Evolutionary conservation across 2,888 invertebrate species (phyloP), one percentile per base, ranked within the genome.

Genomic region (Napeogenes sylphis): DNA sequence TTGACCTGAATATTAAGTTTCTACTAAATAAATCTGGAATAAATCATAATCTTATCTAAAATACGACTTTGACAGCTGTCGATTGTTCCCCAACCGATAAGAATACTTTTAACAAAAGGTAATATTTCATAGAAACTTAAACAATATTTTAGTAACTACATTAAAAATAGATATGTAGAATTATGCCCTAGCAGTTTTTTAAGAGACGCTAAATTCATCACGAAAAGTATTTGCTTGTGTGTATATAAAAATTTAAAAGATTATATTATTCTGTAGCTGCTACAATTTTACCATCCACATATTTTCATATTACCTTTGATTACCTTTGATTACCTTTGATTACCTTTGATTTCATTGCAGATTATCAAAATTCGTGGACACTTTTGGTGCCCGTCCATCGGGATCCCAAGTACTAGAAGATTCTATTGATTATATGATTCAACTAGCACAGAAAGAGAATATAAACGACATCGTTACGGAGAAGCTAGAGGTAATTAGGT

Each of bases 381-480:
- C 82, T 55, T 95, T 94, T 80, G 95, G 95, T 0, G 85, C 92
- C 58, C 67, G 95, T 57, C 86, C 93, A 21, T 88, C 93, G 0
- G 95, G 95, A 0, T 91, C 94, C 0, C 75, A 91, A 65, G 86
- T 81, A 56, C 84, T 95, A 56, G 95, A 95, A 79, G 77, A 92
- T 35, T 88, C 94, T 2, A 95, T 95, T 64, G 93, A 95, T 80
- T 94, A 93, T 71, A 92, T 94, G 88, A 83, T 85, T 73, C 74
- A 85, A 69, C 74, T 87, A 65, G 82, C 83, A 32, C 73, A 71
- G 13, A 75, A 80, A 8, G 87, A 90, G 75, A 73, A 75, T 32
- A 70, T 90, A 10, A 62, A 79, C 58, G 94, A 95, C 73, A 94
- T 96, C 4, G 92, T 93, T 68, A 94, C 94, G 0, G 96, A 97